Evolutionary conservation across 2,888 invertebrate species (phyloP).

Genomic region (Drosophila conformis): DNA sequence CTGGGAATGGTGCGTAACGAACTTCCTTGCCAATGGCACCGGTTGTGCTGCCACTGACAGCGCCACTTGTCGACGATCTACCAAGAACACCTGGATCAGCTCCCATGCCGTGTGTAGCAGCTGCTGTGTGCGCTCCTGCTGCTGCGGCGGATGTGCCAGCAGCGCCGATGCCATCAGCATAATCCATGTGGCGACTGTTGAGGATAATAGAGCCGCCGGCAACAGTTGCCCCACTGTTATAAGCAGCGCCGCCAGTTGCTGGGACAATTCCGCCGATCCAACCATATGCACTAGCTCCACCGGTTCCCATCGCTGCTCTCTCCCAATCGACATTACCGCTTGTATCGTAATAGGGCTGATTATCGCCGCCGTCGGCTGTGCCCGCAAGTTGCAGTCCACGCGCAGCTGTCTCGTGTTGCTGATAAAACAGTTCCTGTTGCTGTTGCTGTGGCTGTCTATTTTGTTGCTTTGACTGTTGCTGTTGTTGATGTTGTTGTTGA

Average conservation of each 20-base stretch:
- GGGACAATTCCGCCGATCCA: slow-evolving; percentile 81
- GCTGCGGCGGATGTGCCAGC: slow-evolving; percentile 81
- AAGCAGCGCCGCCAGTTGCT: slow-evolving; percentile 79
- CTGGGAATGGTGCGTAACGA: slow-evolving; percentile 86
- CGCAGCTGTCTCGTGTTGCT: slow-evolving; percentile 81
- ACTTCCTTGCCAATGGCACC: slow-evolving; percentile 86
- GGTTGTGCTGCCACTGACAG: slow-evolving; percentile 74
- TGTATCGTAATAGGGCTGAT: slow-evolving; percentile 84
- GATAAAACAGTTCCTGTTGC: slow-evolving; percentile 55
- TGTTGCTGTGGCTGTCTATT: slow-evolving; percentile 59
- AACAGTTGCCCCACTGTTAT: slow-evolving; percentile 78
- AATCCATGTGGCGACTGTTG: slow-evolving; percentile 82
- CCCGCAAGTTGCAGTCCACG: slow-evolving; percentile 72
- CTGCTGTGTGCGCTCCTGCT: slow-evolving; percentile 68
- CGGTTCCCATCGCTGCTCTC: slow-evolving; percentile 84
- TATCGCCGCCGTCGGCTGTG: slow-evolving; percentile 82
- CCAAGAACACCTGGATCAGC: slow-evolving; percentile 53
- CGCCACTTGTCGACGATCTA: slow-evolving; percentile 31
- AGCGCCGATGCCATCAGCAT: slow-evolving; percentile 82
- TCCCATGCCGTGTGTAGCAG: slow-evolving; percentile 69
- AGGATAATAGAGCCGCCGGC: slow-evolving; percentile 73
- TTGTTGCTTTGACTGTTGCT: slow-evolving; percentile 44
- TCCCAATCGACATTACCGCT: slow-evolving; percentile 84
- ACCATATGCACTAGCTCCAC: slow-evolving; percentile 84
- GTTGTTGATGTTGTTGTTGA: slow-evolving; percentile 56